These are phyloP conservation scores for Proteles cristata DNA, from an alignment of 2,113 vertebrate species.

Conservation along the genomic window DNA sequence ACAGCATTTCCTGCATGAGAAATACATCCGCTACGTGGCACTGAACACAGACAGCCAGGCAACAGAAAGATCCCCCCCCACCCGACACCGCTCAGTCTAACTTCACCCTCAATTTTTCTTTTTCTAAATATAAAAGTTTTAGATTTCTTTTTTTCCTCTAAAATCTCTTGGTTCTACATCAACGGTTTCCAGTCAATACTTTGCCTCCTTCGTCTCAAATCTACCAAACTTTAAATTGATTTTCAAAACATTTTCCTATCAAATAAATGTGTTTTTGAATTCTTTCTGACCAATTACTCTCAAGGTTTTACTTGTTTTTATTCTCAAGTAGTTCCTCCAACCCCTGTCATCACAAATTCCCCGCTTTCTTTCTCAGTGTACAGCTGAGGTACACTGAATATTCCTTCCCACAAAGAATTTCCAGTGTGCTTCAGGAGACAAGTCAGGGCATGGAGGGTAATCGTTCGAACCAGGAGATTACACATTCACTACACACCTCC, in stretches of 20 bases:
- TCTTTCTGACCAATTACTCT: background rate
- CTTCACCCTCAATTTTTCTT: constrained; percentile 27
- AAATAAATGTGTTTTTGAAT: background rate
- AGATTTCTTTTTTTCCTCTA: constrained; percentile 40
- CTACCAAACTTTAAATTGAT: constrained; percentile 41
- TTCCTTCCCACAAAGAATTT: background rate
- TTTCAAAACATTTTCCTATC: constrained; percentile 43
- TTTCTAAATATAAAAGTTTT: constrained; percentile 20
- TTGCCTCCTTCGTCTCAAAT: constrained; percentile 43
- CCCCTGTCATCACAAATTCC: background rate
- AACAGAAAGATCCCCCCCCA: background rate
- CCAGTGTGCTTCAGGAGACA: background rate
- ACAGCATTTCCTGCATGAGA: background rate
- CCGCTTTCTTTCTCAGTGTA: background rate
- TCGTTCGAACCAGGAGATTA: background rate
- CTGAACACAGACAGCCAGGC: background rate
- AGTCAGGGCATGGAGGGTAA: background rate
- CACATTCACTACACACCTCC: background rate
- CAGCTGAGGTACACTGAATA: background rate
- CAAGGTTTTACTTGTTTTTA: background rate
- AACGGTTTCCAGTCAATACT: background rate
- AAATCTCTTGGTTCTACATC: background rate
- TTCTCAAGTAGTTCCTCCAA: background rate
- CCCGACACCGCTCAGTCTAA: background rate
- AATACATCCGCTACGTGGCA: background rate